These are phyloP conservation scores for Hippoglossus hippoglossus DNA, from an alignment of 2,797 vertebrate genomes.

Conservation along the genomic window DNA sequence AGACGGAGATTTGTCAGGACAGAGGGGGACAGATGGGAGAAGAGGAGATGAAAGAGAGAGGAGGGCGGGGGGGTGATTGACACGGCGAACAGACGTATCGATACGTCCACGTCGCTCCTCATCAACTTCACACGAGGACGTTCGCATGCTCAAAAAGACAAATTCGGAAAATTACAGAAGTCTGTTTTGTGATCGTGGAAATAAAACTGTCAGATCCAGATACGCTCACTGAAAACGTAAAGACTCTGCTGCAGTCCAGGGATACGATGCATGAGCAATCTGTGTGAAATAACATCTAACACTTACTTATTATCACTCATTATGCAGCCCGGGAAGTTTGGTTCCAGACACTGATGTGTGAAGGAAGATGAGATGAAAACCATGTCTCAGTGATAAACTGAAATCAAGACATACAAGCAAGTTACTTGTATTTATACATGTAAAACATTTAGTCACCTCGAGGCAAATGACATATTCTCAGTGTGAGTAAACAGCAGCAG, in stretches of 20 bases:
- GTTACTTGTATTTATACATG: neutral
- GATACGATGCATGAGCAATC: neutral
- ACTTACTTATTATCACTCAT: neutral
- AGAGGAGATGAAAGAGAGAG: neutral
- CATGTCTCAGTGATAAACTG: neutral
- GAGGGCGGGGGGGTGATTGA: slow-evolving; percentile 19
- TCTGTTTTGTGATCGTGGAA: no score
- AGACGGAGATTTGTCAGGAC: slow-evolving; percentile 46
- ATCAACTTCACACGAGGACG: slow-evolving; percentile 16
- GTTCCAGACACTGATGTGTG: neutral
- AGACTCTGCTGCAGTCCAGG: no score
- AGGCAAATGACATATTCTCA: no score
- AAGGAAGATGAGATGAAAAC: neutral
- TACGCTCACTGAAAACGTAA: no score
- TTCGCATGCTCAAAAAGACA: neutral
- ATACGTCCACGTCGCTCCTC: slow-evolving; percentile 11
- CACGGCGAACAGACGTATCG: slow-evolving; percentile 14
- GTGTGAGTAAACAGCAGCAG: no score
- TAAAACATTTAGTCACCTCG: neutral
- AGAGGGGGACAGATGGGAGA: slow-evolving; percentile 9
- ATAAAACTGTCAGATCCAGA: no score
- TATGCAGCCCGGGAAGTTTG: neutral
- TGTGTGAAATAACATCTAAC: neutral
- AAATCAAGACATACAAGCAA: neutral
- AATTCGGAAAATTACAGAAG: no score